These are phyloP conservation scores for Aphaenogaster ashmeadi DNA, from an alignment of 1,140 invertebrate species.

Conservation along the genomic window DNA sequence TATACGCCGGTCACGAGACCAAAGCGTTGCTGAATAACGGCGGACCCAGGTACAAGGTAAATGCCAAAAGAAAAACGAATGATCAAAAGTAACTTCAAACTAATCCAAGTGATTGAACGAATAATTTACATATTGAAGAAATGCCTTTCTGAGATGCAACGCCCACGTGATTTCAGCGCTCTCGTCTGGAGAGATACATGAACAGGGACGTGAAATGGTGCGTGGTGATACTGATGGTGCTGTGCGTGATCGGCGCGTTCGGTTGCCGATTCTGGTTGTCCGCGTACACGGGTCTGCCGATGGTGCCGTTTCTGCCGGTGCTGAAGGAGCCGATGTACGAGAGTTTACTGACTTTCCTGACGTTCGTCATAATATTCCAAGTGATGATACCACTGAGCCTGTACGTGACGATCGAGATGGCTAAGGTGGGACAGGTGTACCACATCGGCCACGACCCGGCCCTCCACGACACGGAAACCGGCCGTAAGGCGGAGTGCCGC, in stretches of 20 bases:
- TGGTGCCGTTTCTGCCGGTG: slow-evolving; percentile 90
- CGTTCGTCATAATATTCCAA: slow-evolving; percentile 98
- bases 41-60: slow-evolving; percentile 96
- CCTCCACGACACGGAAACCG: slow-evolving; percentile 93
- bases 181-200: slow-evolving; percentile 96
- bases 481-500: slow-evolving; percentile 96
- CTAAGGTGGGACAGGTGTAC: slow-evolving; percentile 98
- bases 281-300: slow-evolving; percentile 85
- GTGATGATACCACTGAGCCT: slow-evolving; percentile 99
- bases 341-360: slow-evolving; percentile 97
- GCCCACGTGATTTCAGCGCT: slow-evolving; percentile 88
- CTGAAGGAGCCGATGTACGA: slow-evolving; percentile 90
- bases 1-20: slow-evolving; percentile 99
- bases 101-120: background rate
- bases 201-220: slow-evolving; percentile 99
- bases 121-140: background rate
- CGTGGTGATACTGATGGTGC: slow-evolving; percentile 95
- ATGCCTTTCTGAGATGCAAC: background rate
- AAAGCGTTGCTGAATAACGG: slow-evolving; percentile 99
- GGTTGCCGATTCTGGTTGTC: slow-evolving; percentile 95
- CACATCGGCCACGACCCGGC: slow-evolving; percentile 97
- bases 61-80: background rate
- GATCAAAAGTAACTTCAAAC: background rate
- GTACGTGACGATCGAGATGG: slow-evolving; percentile 98
- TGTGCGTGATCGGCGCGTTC: slow-evolving; percentile 96